Evolutionary conservation across 2,113 vertebrate genomes (phyloP).

Genomic region (Rhipidura dahli): DNA sequence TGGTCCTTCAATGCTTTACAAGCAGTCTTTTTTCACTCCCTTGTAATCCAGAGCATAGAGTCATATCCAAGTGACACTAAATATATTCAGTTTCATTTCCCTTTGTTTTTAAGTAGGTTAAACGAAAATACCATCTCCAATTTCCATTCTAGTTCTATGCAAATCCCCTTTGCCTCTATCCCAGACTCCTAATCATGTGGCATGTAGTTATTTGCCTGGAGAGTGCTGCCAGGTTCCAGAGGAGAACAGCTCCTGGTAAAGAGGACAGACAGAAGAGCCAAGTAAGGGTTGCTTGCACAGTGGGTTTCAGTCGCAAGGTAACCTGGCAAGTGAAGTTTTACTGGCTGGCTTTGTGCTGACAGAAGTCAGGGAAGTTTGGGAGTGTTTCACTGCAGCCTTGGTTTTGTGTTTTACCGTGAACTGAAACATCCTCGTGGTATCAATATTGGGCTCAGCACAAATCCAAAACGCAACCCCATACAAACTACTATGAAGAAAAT

Average conservation of each 20-base stretch:
- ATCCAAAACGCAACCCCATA: neutral
- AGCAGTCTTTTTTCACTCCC: neutral
- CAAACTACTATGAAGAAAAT: neutral
- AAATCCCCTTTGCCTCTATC: neutral
- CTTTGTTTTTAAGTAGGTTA: constrained; percentile 55
- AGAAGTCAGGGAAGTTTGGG: neutral
- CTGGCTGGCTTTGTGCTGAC: neutral
- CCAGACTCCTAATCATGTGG: neutral
- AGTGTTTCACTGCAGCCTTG: neutral
- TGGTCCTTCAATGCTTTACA: neutral
- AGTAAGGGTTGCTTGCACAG: neutral
- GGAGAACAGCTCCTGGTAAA: neutral
- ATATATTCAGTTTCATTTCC: constrained; percentile 16
- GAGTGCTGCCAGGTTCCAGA: neutral
- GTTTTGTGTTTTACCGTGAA: neutral
- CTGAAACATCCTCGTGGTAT: neutral
- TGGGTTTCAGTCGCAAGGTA: neutral
- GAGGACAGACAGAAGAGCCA: neutral
- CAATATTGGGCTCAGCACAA: neutral
- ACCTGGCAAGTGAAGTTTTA: neutral
- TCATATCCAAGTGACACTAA: neutral
- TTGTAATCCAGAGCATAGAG: neutral
- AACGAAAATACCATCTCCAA: neutral
- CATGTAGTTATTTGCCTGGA: neutral
- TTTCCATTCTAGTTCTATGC: neutral